Conservation (phyloP, 2,113 vertebrate genomes). For the Pantherophis guttatus region DNA sequence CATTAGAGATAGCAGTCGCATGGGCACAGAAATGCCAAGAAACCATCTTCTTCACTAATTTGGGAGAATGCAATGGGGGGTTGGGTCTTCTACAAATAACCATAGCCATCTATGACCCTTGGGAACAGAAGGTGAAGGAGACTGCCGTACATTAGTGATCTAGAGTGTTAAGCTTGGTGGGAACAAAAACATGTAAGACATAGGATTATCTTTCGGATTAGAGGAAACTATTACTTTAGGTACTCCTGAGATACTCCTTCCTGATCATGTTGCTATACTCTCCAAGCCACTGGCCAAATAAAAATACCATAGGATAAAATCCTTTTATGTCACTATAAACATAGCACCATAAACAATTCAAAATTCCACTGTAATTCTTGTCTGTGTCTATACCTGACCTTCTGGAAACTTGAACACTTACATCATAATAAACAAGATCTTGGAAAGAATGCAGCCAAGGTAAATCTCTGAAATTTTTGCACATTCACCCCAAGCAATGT, state of each 20-base stretch:
- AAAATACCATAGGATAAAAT: not conserved
- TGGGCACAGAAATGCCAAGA: conserved; percentile 52
- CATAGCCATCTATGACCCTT: not conserved
- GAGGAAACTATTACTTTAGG: not conserved
- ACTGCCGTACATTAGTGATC: not conserved
- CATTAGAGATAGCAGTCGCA: conserved; percentile 61
- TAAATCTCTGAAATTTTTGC: not conserved
- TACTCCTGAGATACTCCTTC: not conserved
- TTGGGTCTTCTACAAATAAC: not conserved
- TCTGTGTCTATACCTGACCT: not conserved
- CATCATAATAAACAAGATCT: not conserved
- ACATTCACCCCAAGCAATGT: not conserved
- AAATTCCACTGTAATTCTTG: not conserved
- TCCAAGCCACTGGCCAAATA: not conserved
- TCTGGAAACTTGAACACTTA: not conserved
- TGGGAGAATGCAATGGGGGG: not conserved
- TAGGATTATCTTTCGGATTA: not conserved
- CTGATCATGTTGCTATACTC: not conserved
- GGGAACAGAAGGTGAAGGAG: not conserved
- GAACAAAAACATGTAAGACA: not conserved
- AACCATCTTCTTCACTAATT: conserved; percentile 63
- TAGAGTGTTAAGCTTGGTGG: not conserved
- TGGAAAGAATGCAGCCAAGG: not conserved
- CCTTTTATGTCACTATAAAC: not conserved
- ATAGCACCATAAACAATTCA: not conserved